phyloP scores from a whole-genome alignment of 1,140 invertebrate species.

The Cherax quadricarinatus region DNA sequence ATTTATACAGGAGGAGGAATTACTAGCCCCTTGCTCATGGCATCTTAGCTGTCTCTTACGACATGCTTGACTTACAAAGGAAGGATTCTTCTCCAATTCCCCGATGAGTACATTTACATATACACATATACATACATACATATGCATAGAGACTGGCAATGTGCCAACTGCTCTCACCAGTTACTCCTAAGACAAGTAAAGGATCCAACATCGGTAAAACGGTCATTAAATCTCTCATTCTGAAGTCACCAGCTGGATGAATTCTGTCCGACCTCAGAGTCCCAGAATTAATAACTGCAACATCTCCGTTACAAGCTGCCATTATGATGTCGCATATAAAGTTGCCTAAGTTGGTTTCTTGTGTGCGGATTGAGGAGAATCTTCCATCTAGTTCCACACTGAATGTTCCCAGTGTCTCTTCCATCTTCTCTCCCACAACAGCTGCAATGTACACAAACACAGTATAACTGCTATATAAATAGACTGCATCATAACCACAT shows the following conservation, averaged over 20 bases:
- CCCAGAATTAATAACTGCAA: slow-evolving; percentile 91
- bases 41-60: no score
- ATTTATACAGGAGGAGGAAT: no score
- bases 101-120: no score
- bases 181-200: slow-evolving; percentile 84
- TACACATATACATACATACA: no score
- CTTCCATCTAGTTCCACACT: slow-evolving; percentile 89
- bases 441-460: slow-evolving; percentile 77
- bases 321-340: slow-evolving; percentile 93
- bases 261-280: slow-evolving; percentile 88
- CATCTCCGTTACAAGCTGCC: slow-evolving; percentile 88
- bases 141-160: no score
- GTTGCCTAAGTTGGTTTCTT: slow-evolving; percentile 93
- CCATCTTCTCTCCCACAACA: slow-evolving; percentile 88
- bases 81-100: no score
- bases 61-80: no score
- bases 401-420: slow-evolving; percentile 88
- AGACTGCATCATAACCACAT: neutral
- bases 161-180: slow-evolving; percentile 74
- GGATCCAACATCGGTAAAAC: slow-evolving; percentile 91
- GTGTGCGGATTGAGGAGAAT: slow-evolving; percentile 86
- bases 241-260: slow-evolving; percentile 88
- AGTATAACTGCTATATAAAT: no score
- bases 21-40: no score
- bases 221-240: slow-evolving; percentile 87